Conservation (phyloP, 2,888 invertebrate species). For the Sarcophaga rosellei region DNA sequence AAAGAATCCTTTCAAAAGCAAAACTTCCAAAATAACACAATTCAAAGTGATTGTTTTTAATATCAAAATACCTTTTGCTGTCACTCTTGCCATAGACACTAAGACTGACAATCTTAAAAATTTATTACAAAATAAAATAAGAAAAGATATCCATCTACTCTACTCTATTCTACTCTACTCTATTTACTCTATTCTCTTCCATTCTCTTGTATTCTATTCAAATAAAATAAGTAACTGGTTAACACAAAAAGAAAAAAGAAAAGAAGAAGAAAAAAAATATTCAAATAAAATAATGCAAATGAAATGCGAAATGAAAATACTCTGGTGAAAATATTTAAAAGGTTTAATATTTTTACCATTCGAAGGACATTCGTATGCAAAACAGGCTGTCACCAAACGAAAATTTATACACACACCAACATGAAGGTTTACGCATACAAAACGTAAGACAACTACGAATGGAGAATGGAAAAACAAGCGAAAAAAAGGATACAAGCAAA, state of each 20-base stretch:
- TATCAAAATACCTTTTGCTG: background rate
- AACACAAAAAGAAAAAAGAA: background rate
- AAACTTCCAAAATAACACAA: background rate
- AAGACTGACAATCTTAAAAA: background rate
- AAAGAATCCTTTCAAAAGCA: background rate
- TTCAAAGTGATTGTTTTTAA: background rate
- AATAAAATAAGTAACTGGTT: background rate
- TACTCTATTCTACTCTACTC: too few species aligned
- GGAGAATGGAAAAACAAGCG: background rate
- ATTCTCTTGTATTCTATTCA: too few species aligned
- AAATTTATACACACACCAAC: background rate
- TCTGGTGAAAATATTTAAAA: constrained; percentile 43
- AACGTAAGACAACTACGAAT: background rate
- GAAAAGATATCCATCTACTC: background rate
- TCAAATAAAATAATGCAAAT: constrained; percentile 7
- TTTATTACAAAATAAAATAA: background rate
- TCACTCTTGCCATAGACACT: background rate
- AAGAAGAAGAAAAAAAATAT: constrained; percentile 1
- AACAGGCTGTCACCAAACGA: constrained; percentile 24
- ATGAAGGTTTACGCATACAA: background rate
- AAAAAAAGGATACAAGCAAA: background rate
- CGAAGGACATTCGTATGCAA: constrained; percentile 50
- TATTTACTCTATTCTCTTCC: too few species aligned
- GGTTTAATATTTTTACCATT: constrained; percentile 29
- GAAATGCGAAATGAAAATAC: background rate